A percentile compares a stretch with the other conserved stretches of the same genome.
These are phyloP conservation scores for Selene dorsalis DNA, from an alignment of 2,797 vertebrate genomes.

Conservation along the genomic window DNA sequence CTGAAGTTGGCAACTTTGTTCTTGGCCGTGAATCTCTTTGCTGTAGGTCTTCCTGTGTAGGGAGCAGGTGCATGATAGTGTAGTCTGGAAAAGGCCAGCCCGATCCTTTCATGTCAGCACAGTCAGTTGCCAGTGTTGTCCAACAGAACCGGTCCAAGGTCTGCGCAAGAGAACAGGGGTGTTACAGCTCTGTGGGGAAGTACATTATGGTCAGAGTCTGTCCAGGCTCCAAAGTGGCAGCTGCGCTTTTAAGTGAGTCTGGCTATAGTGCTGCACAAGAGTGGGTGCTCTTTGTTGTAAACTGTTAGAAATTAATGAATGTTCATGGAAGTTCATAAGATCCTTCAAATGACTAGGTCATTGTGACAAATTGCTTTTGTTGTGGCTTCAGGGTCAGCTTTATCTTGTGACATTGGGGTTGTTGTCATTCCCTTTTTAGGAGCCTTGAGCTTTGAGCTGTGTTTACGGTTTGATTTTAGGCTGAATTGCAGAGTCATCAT, in stretches of 20 bases:
- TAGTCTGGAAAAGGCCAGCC: slow-evolving; percentile 47
- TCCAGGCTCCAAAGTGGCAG: slow-evolving; percentile 75
- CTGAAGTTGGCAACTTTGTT: slow-evolving; percentile 24
- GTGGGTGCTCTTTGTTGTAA: slow-evolving; percentile 8
- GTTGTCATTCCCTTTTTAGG: slow-evolving; percentile 29
- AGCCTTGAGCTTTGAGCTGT: slow-evolving; percentile 31
- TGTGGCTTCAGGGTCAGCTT: slow-evolving; percentile 44
- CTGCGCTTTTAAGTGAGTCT: slow-evolving; percentile 53
- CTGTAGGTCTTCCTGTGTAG: slow-evolving; percentile 48
- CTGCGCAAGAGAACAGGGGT: slow-evolving; percentile 64
- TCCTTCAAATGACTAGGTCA: slow-evolving; percentile 37
- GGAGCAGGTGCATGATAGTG: slow-evolving; percentile 68
- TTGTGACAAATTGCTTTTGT: slow-evolving; percentile 49
- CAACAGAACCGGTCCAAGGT: slow-evolving; percentile 49
- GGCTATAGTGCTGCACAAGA: slow-evolving; percentile 30
- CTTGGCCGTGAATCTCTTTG: slow-evolving; percentile 29
- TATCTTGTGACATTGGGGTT: slow-evolving; percentile 49
- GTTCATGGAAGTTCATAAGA: slow-evolving; percentile 4
- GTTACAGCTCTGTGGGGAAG: slow-evolving; percentile 61
- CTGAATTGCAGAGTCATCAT: slow-evolving; percentile 1
- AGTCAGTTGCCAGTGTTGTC: slow-evolving; percentile 58
- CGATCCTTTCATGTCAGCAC: slow-evolving; percentile 56
- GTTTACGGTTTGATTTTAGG: slow-evolving; percentile 25
- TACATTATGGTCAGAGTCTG: slow-evolving; percentile 74
- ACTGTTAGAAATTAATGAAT: slow-evolving; percentile 32